Conservation (phyloP, 2,797 vertebrate species). For the Sarcophilus harrisii region DNA sequence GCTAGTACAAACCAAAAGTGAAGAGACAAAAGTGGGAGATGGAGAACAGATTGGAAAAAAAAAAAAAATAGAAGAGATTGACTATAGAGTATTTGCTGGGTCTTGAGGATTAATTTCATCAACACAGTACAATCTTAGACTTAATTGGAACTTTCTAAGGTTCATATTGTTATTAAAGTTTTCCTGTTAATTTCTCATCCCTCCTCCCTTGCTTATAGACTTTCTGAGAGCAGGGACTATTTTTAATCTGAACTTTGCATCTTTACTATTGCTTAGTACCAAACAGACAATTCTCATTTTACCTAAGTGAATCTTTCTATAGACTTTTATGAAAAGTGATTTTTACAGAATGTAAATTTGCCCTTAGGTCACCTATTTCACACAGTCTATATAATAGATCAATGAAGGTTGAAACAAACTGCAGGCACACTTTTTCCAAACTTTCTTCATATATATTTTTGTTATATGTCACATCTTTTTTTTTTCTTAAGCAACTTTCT, state of each 20-base stretch:
- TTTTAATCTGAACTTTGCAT: background rate
- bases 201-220: background rate
- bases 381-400: background rate
- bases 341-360: background rate
- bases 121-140: background rate
- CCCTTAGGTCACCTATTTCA: background rate
- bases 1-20: background rate
- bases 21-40: background rate
- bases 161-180: background rate
- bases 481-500: background rate
- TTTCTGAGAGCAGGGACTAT: background rate
- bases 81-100: background rate
- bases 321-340: background rate
- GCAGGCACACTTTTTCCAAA: background rate
- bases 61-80: background rate
- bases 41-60: background rate
- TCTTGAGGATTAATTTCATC: background rate
- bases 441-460: background rate
- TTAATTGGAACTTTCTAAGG: background rate
- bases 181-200: background rate
- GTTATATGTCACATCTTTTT: background rate
- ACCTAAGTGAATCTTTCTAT: background rate
- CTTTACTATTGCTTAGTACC: background rate
- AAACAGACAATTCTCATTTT: background rate
- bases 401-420: background rate